Percentiles rank a stretch among this genome's conserved stretches.
These are phyloP conservation scores for Noctilio leporinus DNA, from an alignment of 2,113 vertebrate species.

Conservation along the genomic window DNA sequence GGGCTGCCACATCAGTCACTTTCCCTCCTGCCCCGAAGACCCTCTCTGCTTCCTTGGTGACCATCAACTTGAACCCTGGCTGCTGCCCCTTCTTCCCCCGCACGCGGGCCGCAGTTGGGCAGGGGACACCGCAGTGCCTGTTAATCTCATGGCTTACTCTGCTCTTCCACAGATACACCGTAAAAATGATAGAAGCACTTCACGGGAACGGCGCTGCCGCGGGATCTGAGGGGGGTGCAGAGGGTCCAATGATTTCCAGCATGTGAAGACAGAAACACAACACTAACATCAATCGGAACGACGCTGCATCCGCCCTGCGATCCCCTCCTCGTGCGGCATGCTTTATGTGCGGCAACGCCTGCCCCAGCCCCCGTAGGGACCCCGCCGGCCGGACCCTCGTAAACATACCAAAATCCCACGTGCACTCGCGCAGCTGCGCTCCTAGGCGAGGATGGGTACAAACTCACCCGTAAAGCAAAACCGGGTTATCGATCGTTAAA, in stretches of 20 bases:
- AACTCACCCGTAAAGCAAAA: neutral
- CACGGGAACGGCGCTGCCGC: slow-evolving; percentile 63
- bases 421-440: neutral
- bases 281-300: slow-evolving; percentile 80
- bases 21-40: neutral
- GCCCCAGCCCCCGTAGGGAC: neutral
- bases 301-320: slow-evolving; percentile 74
- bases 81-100: neutral
- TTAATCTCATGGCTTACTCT: slow-evolving; percentile 77
- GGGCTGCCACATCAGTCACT: neutral
- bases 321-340: slow-evolving; percentile 52
- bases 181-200: slow-evolving; percentile 83
- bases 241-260: slow-evolving; percentile 76
- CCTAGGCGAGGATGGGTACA: neutral
- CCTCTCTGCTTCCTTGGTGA: neutral
- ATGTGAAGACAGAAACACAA: slow-evolving; percentile 77
- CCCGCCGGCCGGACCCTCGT: neutral
- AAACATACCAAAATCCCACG: accelerated
- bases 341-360: slow-evolving; percentile 65
- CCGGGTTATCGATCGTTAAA: neutral
- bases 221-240: slow-evolving; percentile 49
- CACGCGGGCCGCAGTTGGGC: slow-evolving; percentile 44
- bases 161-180: slow-evolving; percentile 73
- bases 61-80: slow-evolving; percentile 53
- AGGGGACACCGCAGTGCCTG: slow-evolving; percentile 19